These are phyloP conservation scores for Vulpes lagopus DNA, from an alignment of 2,113 vertebrate species.

Conservation along the genomic window DNA sequence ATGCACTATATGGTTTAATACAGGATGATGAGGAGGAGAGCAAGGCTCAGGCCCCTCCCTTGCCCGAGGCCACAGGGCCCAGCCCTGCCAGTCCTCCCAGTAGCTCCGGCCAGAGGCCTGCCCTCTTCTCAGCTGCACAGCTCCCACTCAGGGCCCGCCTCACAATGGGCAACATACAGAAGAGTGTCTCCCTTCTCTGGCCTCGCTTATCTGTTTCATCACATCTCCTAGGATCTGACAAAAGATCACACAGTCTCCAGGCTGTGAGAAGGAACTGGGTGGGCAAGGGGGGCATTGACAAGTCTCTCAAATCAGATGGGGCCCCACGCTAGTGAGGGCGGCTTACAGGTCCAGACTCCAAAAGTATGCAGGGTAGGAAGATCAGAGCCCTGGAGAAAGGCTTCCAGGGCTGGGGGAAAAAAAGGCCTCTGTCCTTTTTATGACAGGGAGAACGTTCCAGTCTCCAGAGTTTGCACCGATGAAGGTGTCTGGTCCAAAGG, in stretches of 20 bases:
- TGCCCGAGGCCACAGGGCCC: not conserved
- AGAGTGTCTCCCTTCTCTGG: not conserved
- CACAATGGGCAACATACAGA: slow-evolving; percentile 38
- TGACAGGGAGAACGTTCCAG: not conserved
- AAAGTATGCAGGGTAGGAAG: not conserved
- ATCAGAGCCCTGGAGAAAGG: not conserved
- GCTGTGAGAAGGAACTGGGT: slow-evolving; percentile 49
- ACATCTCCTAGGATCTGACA: slow-evolving; percentile 48
- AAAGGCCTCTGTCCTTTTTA: not conserved
- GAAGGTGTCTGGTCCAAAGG: not conserved
- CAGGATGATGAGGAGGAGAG: not conserved
- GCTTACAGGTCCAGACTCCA: not conserved
- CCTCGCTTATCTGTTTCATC: not conserved
- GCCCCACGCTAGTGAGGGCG: not conserved
- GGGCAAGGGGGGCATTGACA: not conserved
- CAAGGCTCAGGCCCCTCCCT: not conserved
- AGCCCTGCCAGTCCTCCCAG: not conserved
- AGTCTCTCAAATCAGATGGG: slow-evolving; percentile 38
- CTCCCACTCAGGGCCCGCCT: not conserved
- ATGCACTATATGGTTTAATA: not conserved
- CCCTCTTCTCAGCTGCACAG: not conserved
- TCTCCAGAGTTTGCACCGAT: not conserved
- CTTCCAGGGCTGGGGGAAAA: not conserved
- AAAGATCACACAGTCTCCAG: slow-evolving; percentile 41
- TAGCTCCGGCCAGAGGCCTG: not conserved